Evolutionary conservation across 2,888 invertebrate genomes (phyloP), one percentile per base, ranked within the genome.

Genomic region (Eutolmus rufibarbis): DNA sequence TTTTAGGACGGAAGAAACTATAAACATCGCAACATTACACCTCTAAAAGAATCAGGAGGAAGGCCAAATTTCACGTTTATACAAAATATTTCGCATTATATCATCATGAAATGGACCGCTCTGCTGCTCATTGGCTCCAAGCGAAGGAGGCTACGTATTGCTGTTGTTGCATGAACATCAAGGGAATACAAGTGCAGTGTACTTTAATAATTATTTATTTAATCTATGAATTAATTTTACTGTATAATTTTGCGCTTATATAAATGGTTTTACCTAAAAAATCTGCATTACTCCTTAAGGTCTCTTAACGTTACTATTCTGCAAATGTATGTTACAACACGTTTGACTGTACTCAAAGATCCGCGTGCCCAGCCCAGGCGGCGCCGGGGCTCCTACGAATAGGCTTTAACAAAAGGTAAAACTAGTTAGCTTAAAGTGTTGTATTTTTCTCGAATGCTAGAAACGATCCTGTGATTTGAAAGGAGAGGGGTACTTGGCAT

Each of bases 181-280:
- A 82, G 82, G 82, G 57, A 82, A 82, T 82, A 82, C 82, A 82
- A 82, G 81, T 82, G 82, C 82, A 82, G 57, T 82, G 82, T 82
- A 82, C 34, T 82, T 82, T 82, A 37, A 82, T 82, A 82, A 57
- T 82, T 82, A 82, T 82, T 82, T 82, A 82, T 82, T 82, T 82
- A 82, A 82, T 82, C 82, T 82, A 82, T 82, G 82, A 56, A 82
- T 82, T 82, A 37, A 81, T 57, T 82, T 82, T 82, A 82, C 82
- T 57, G 82, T 82, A 82, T 82, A 82, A 82, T 82, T 82, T 82
- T 82, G 82, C 82, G 66, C 82, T 82, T 82, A 82, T 82, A 81
- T 82, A 82, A 82, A 82, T 82, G 56, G 57, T 56, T 82, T 82
- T 82, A 82, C 57, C 82, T 82, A 82, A 66, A 82, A 82, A 82